These are phyloP conservation scores for Drosophila trichaetosa DNA, from an alignment of 2,888 invertebrate species.

Conservation along the genomic window DNA sequence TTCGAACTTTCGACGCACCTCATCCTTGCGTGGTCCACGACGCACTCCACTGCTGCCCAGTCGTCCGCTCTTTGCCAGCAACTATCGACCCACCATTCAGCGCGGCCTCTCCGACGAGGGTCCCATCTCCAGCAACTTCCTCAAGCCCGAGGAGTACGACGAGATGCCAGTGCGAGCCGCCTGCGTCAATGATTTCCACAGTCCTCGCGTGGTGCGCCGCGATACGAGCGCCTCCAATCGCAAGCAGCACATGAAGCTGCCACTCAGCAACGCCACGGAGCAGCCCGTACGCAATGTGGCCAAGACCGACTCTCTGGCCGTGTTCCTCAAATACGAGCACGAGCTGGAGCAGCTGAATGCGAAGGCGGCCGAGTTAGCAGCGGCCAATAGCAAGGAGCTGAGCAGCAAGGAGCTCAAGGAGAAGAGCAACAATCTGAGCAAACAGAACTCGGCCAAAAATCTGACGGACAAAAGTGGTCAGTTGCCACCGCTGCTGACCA, in stretches of 20 bases:
- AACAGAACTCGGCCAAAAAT: slow-evolving; percentile 84
- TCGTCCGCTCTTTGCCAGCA: slow-evolving; percentile 82
- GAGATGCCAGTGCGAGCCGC: slow-evolving; percentile 85
- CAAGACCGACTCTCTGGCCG: slow-evolving; percentile 84
- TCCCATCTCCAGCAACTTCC: slow-evolving; percentile 84
- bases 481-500: slow-evolving; percentile 56
- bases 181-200: slow-evolving; percentile 84
- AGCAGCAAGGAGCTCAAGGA: slow-evolving; percentile 83
- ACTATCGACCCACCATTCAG: slow-evolving; percentile 84
- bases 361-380: slow-evolving; percentile 51
- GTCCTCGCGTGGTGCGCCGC: slow-evolving; percentile 82
- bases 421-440: slow-evolving; percentile 84
- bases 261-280: slow-evolving; percentile 34
- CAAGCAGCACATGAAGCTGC: slow-evolving; percentile 76
- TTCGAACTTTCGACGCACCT: slow-evolving; percentile 84
- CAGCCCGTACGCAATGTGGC: slow-evolving; percentile 61
- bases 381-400: slow-evolving; percentile 39
- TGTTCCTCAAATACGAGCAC: slow-evolving; percentile 84
- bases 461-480: slow-evolving; percentile 49
- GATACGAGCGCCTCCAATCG: slow-evolving; percentile 82
- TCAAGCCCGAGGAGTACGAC: slow-evolving; percentile 85
- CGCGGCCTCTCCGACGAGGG: slow-evolving; percentile 85
- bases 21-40: slow-evolving; percentile 83
- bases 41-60: slow-evolving; percentile 80
- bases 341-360: slow-evolving; percentile 81